A percentile compares a stretch with the other conserved stretches of the same genome.
Evolutionary conservation across 1,140 invertebrate species (phyloP).

Genomic region (Zelostemma sp.): DNA sequence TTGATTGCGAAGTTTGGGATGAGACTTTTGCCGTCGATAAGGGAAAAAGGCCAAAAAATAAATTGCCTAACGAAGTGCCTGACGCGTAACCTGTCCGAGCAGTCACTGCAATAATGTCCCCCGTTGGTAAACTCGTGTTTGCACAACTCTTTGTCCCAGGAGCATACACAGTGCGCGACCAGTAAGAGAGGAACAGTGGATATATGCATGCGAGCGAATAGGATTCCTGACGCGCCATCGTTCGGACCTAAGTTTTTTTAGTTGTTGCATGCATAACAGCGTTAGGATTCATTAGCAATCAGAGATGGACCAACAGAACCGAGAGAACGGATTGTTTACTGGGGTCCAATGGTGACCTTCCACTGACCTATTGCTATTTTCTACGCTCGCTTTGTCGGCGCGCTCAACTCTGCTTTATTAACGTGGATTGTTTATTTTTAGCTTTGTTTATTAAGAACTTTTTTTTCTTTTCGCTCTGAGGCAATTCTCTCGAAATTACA

Average conservation of each 20-base stretch:
- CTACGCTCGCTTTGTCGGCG: not conserved
- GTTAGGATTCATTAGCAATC: conserved; percentile 72
- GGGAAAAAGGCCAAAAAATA: conserved; percentile 60
- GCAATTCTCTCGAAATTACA: too few species aligned
- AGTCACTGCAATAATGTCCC: conserved; percentile 56
- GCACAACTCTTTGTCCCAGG: conserved; percentile 65
- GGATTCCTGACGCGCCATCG: conserved; percentile 49
- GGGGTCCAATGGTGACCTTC: conserved; percentile 44
- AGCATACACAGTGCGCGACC: conserved; percentile 42
- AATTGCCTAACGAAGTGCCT: conserved; percentile 65
- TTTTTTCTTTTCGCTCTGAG: too few species aligned
- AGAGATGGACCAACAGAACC: conserved; percentile 62
- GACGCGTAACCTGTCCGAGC: conserved; percentile 55
- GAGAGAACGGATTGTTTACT: conserved; percentile 62
- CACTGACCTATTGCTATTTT: conserved; percentile 32
- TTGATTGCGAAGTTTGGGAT: too few species aligned
- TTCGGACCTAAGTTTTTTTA: conserved; percentile 61
- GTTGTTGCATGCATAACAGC: conserved; percentile 69
- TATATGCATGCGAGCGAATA: conserved; percentile 48
- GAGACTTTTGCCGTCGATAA: too few species aligned
- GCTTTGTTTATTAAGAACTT: too few species aligned
- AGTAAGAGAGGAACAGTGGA: conserved; percentile 24
- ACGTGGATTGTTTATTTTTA: not conserved
- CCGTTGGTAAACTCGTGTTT: conserved; percentile 63
- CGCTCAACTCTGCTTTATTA: not conserved